Evolutionary conservation across 2,888 invertebrate species (phyloP), one percentile per base, ranked within the genome.

Genomic region (Ophion slaviceki): DNA sequence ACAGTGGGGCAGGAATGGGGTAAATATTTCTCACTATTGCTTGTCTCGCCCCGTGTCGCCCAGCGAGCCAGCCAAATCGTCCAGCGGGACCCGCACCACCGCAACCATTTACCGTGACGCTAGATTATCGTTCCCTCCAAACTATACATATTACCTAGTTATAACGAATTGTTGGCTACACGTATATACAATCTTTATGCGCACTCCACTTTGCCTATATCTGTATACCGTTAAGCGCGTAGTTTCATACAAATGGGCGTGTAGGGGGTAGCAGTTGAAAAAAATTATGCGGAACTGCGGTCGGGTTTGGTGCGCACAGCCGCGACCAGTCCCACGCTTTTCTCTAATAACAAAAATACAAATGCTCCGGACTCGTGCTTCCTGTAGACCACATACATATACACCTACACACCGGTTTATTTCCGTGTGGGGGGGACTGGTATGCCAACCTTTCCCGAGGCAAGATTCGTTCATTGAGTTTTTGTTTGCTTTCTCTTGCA

Each of bases 1-100:
- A 87, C 80, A 81, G 70, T 59, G 61, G 75, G 77, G n/a, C 53
- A 72, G 80, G 24, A 78, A 75, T 59, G 84, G 80, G 83, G 57
- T 36, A 80, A 68, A 84, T 80, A 88, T 88, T 87, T 88, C 86
- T 82, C 87, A 86, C 87, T 84, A 88, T 86, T 85, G 80, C 82
- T 81, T 82, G 79, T 84, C 53, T 53, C 68, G 70, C 67, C 59
- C 79, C 68, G 66, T 84, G 74, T 86, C 80, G 86, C 64, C 77
- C 47, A 32, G 82, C 75, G 66, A 64, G 71, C 57, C 78, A 81
- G 74, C 79, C 74, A 71, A 82, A 77, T 68, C 77, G 77, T 77
- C 80, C 77, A 68, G 80, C 64, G 28, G 59, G 82, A 80, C 61
- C 74, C 74, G 36, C 74, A n/a, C 68, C 53, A 74, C 77, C 77